Evolutionary conservation across 2,888 invertebrate species (phyloP), one percentile per base, ranked within the genome.

Genomic region (Scaptomyza parva): DNA sequence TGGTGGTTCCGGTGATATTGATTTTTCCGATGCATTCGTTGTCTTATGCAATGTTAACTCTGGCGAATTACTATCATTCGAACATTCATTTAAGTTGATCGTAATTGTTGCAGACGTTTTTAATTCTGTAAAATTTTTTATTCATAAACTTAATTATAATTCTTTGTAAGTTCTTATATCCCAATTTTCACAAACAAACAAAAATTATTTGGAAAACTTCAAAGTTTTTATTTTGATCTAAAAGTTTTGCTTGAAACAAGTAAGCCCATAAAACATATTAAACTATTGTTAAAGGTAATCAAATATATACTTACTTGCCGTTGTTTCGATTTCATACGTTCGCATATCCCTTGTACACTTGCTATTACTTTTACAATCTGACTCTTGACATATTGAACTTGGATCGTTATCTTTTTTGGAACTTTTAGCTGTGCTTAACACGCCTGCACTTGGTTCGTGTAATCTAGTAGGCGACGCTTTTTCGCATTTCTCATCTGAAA

Each of bases 11-110:
- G 89, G 86, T 6, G 90, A 83, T 55, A 71, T 60, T 57, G 86
- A 79, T 54, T 77, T 87, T 6, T 85, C 82, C 5, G 67, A 40
- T n/a, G 70, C 20, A 17, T 64, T 47, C 7, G 52, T 45, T 30
- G 55, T 43, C 37, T 85, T 82, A n/a, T 73, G 66, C 11, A 65
- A 35, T 5, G 78, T 55, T 9, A 78, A 53, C 17, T 78, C 83
- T 2, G 89, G 81, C 3, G 88, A 83, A 58, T 77, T 82, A 18
- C 89, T 89, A 20, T 85, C 84, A 35, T 88, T 88, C 12, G 86
- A 84, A 40, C 79, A 79, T 47, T 89, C 89, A 54, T 62, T 73
- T 33, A 67, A 41, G 28, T 70, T 79, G 30, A 76, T 53, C 9
- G 70, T 55, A 11, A 67, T 63, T 51, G 72, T 64, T 44, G 62